Evolutionary conservation across 2,113 vertebrate species (phyloP).

Genomic region (Pholis gunnellus): DNA sequence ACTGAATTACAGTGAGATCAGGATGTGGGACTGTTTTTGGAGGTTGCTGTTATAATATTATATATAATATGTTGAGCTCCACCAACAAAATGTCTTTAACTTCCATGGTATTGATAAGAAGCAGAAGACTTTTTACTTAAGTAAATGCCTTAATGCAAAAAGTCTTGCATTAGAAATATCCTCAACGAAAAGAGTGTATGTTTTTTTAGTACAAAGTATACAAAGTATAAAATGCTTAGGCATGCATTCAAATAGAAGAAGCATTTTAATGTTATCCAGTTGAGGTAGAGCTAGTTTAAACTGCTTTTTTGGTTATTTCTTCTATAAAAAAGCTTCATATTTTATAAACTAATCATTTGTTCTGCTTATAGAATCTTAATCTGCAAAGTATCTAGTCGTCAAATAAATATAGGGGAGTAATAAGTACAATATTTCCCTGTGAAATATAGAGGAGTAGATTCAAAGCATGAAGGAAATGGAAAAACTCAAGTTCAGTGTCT

Average conservation of each 20-base stretch:
- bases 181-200: not conserved
- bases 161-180: not conserved
- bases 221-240: not conserved
- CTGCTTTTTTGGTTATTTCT: not conserved
- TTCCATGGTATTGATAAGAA: not conserved
- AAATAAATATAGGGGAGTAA: not conserved
- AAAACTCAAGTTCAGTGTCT: not conserved
- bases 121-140: not conserved
- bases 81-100: not conserved
- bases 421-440: not conserved
- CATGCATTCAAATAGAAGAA: not conserved
- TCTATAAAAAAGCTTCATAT: not conserved
- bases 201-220: not conserved
- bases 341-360: not conserved
- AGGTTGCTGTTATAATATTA: not conserved
- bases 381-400: not conserved
- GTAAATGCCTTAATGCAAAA: not conserved
- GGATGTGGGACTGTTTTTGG: too few relatives aligned
- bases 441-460: not conserved
- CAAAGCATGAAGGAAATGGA: not conserved
- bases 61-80: not conserved
- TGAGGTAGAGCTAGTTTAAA: not conserved
- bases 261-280: not conserved
- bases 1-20: not conserved
- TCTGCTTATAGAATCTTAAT: not conserved